Evolutionary conservation across 1,140 invertebrate genomes (phyloP).

Genomic region (Nilaparvata lugens): DNA sequence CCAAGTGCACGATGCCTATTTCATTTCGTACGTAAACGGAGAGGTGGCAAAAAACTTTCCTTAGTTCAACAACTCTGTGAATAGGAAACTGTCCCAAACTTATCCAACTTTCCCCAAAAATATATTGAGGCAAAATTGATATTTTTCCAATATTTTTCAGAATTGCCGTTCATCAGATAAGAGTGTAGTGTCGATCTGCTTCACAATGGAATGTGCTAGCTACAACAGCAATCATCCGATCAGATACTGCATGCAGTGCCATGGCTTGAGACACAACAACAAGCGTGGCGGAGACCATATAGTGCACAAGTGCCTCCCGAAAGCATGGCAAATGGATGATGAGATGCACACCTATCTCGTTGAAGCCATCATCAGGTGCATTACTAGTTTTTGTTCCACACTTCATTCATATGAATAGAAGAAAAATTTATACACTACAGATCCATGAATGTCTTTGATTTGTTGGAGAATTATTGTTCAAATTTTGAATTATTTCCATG

Average conservation of each 20-base stretch:
- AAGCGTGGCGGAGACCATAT: constrained; percentile 79
- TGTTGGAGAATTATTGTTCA: no score
- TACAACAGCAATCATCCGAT: constrained; percentile 94
- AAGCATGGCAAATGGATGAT: constrained; percentile 77
- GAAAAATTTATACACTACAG: background rate
- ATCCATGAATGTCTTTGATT: background rate
- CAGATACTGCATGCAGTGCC: constrained; percentile 84
- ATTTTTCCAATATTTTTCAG: constrained; percentile 40
- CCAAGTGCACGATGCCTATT: no score
- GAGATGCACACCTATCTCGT: constrained; percentile 90
- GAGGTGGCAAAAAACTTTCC: background rate
- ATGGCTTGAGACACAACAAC: constrained; percentile 80
- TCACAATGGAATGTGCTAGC: constrained; percentile 91
- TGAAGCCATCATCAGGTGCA: constrained; percentile 93
- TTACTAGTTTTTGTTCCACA: background rate
- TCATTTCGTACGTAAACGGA: background rate
- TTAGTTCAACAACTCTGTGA: no score
- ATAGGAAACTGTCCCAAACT: no score
- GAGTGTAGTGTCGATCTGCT: constrained; percentile 92
- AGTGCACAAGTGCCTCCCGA: constrained; percentile 73
- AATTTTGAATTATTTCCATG: no score
- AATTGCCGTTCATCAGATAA: constrained; percentile 89
- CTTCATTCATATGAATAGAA: background rate
- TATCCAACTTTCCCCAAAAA: no score
- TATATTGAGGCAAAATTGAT: background rate